Conservation (phyloP, 2,113 vertebrate genomes). For the Cacatua alba region DNA sequence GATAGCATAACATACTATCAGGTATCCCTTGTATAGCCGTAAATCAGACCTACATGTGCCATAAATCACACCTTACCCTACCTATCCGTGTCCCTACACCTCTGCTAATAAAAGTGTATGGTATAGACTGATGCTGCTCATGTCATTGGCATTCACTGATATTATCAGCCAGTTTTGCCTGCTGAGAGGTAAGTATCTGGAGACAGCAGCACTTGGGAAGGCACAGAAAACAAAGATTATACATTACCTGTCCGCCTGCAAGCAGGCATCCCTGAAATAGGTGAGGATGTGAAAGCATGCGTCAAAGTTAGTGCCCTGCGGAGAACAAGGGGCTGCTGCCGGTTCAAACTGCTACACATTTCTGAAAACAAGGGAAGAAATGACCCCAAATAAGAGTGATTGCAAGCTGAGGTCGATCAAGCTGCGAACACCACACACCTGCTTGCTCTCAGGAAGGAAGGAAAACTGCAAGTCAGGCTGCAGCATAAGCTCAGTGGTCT, state of each 20-base stretch:
- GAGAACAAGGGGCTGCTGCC: background rate
- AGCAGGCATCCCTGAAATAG: background rate
- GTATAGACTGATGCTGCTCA: too few relatives aligned
- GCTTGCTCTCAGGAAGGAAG: background rate
- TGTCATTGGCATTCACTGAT: background rate
- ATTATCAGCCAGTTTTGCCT: background rate
- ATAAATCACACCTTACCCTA: background rate
- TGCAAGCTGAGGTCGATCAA: background rate
- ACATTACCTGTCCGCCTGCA: background rate
- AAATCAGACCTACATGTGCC: background rate
- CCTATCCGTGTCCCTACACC: background rate
- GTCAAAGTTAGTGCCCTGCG: background rate
- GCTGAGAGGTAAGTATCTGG: background rate
- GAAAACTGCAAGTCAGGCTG: background rate
- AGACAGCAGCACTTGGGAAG: background rate
- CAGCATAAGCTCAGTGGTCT: background rate
- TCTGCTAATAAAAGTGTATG: background rate
- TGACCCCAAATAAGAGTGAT: background rate
- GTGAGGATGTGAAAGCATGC: accelerated
- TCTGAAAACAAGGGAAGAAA: background rate
- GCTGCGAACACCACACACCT: background rate
- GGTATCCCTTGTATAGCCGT: background rate
- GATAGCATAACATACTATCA: background rate
- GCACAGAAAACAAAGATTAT: background rate
- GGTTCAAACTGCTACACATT: background rate